These are phyloP conservation scores for Hepsetus odoe DNA, from an alignment of 2,113 vertebrate genomes.

Conservation along the genomic window DNA sequence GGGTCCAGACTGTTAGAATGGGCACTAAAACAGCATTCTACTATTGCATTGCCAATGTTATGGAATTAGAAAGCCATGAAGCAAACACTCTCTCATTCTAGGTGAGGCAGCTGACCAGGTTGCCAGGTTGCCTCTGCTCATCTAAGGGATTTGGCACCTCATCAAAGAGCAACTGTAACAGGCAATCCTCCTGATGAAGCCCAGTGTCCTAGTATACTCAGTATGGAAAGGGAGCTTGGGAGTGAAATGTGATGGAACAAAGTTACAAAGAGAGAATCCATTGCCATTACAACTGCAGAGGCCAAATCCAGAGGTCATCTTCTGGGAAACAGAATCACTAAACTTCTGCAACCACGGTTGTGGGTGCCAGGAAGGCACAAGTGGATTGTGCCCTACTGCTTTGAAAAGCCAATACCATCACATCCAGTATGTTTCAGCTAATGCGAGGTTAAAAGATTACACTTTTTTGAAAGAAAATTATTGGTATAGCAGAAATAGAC, in stretches of 20 bases:
- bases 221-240: neutral
- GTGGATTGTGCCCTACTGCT: neutral
- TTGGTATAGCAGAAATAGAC: neutral
- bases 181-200: neutral
- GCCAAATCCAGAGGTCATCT: neutral
- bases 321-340: neutral
- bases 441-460: neutral
- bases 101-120: neutral
- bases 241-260: neutral
- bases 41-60: neutral
- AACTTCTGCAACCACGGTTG: no score
- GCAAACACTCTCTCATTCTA: neutral
- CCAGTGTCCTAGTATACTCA: neutral
- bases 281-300: neutral
- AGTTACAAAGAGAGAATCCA: neutral
- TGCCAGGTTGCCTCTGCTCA: neutral
- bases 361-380: neutral
- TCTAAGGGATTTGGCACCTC: neutral
- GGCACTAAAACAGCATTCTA: neutral
- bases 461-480: neutral
- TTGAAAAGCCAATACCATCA: neutral
- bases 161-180: neutral
- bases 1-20: neutral
- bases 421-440: neutral
- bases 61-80: neutral